A percentile compares a stretch with the other conserved stretches of the same genome.
These are phyloP conservation scores for Bradypodion ventrale DNA, from an alignment of 2,797 vertebrate species.

Conservation along the genomic window DNA sequence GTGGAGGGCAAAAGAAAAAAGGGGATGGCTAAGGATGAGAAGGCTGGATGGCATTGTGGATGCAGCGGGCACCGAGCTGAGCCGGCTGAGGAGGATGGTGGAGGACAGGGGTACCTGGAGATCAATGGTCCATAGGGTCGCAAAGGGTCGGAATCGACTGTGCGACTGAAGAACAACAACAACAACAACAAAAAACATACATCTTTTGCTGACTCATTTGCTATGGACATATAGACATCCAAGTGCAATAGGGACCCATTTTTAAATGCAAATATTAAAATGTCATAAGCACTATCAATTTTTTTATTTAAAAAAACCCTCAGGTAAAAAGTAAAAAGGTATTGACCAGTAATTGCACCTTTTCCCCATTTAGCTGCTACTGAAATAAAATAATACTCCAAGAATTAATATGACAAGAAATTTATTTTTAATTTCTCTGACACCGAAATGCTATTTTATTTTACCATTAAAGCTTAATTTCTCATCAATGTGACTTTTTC, in stretches of 20 bases:
- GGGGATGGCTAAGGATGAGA: too few relatives aligned
- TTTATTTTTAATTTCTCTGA: slow-evolving; percentile 57
- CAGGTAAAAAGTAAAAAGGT: background rate
- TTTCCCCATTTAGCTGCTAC: slow-evolving; percentile 25
- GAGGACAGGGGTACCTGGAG: too few relatives aligned
- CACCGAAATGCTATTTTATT: slow-evolving; percentile 51
- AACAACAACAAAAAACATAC: too few relatives aligned
- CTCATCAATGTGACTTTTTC: slow-evolving; percentile 54
- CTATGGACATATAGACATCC: background rate
- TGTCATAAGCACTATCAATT: background rate
- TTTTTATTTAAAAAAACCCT: slow-evolving; percentile 25
- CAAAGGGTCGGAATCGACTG: too few relatives aligned
- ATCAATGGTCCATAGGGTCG: too few relatives aligned
- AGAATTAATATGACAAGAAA: slow-evolving; percentile 35
- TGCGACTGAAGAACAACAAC: too few relatives aligned
- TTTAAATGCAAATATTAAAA: slow-evolving; percentile 46
- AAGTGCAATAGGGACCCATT: slow-evolving; percentile 10
- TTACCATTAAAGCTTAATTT: slow-evolving; percentile 38
- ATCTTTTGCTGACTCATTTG: background rate
- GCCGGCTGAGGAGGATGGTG: too few relatives aligned
- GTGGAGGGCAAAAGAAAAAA: too few relatives aligned
- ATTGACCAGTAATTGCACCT: slow-evolving; percentile 18
- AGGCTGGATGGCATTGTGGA: too few relatives aligned
- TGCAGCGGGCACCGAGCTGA: too few relatives aligned
- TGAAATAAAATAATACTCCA: slow-evolving; percentile 39